A percentile compares a stretch with the other conserved stretches of the same genome.
Conservation (phyloP, 2,888 invertebrate genomes). For the Brachypalpus laphriformis region DNA sequence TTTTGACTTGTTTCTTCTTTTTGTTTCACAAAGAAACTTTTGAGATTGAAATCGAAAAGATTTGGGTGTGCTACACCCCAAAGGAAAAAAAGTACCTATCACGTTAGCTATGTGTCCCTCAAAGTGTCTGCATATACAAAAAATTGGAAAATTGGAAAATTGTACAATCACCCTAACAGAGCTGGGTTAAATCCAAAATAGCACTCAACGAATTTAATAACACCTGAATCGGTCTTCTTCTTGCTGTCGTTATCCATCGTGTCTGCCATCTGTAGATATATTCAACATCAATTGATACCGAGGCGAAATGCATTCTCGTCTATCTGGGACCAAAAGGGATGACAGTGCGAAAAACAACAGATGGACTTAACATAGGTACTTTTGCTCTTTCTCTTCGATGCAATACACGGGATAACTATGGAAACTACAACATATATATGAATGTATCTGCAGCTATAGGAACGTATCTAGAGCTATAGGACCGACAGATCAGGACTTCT, state of each 20-base stretch:
- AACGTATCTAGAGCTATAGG: too few relatives aligned
- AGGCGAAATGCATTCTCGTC: constrained; percentile 8
- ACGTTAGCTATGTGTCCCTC: constrained; percentile 31
- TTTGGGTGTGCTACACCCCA: too few relatives aligned
- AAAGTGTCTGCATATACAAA: too few relatives aligned
- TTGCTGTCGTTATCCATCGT: constrained; percentile 16
- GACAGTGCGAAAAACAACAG: constrained; percentile 37
- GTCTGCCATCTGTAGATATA: neutral
- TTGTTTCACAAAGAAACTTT: neutral
- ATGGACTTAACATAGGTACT: constrained; percentile 60
- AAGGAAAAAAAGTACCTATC: neutral
- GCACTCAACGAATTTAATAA: constrained; percentile 64
- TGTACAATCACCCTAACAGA: constrained; percentile 27
- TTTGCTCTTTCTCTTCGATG: constrained; percentile 20
- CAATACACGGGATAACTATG: constrained; percentile 31
- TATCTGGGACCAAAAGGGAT: neutral
- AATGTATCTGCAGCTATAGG: too few relatives aligned
- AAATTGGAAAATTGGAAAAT: too few relatives aligned
- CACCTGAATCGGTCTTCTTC: constrained; percentile 56
- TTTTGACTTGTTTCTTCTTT: neutral
- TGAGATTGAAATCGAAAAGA: neutral
- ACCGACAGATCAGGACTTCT: constrained; percentile 53
- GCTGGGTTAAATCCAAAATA: constrained; percentile 41
- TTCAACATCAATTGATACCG: constrained; percentile 22
- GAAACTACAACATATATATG: neutral